Percentiles rank a stretch among this genome's conserved stretches.
Evolutionary conservation across 2,113 vertebrate species (phyloP).

Genomic region (Stomatorhinus ivindoensis): DNA sequence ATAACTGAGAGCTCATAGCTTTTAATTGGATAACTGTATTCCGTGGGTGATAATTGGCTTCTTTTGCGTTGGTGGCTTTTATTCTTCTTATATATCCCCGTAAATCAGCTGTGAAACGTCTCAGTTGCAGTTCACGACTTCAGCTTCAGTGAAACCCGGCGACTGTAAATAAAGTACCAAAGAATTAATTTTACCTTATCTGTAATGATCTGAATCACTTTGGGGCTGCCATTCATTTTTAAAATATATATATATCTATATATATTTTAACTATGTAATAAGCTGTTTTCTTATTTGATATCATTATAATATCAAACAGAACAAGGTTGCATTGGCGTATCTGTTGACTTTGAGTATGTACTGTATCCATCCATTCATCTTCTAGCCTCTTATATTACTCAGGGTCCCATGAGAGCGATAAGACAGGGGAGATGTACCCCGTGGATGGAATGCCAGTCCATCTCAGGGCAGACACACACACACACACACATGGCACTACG

Average conservation of each 20-base stretch:
- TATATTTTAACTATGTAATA: background rate
- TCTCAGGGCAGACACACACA: background rate
- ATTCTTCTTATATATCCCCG: slow-evolving; percentile 35
- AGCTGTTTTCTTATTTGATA: background rate
- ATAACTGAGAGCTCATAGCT: slow-evolving; percentile 32
- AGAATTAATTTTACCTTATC: slow-evolving; percentile 16
- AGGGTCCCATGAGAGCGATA: background rate
- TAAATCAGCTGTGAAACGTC: slow-evolving; percentile 40
- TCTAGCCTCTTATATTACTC: background rate
- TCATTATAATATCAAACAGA: background rate
- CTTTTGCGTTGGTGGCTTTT: slow-evolving; percentile 38
- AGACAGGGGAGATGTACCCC: background rate
- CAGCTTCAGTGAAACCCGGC: slow-evolving; percentile 26
- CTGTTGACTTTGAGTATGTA: background rate
- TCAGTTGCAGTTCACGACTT: slow-evolving; percentile 30
- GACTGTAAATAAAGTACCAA: slow-evolving; percentile 29
- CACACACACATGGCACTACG: background rate
- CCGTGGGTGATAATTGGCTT: slow-evolving; percentile 39
- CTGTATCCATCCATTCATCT: background rate
- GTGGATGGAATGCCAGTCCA: background rate
- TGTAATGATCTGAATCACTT: background rate
- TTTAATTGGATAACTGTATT: slow-evolving; percentile 43
- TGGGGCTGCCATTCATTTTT: background rate
- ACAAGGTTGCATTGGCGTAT: background rate
- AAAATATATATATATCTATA: background rate